Conservation (phyloP, 2,888 invertebrate genomes). For the Cheilosia scutellata region DNA sequence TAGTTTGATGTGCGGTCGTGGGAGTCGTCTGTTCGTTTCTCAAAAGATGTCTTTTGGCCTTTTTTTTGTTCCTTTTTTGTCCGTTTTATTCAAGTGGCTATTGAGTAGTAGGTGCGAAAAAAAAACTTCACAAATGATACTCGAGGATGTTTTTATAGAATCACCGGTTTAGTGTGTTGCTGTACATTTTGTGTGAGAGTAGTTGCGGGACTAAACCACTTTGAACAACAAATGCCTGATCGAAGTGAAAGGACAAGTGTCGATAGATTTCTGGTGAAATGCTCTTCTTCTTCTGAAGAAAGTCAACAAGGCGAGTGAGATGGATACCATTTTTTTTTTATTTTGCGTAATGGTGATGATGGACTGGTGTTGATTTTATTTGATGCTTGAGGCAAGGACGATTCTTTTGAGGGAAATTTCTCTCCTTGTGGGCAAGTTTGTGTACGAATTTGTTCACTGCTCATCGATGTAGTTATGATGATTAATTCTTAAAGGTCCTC, state of each 20-base stretch:
- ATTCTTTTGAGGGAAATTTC: no score
- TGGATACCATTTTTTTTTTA: not conserved
- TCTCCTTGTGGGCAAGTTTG: no score
- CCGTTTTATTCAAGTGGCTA: conserved; percentile 72
- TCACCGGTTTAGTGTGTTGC: conserved; percentile 26
- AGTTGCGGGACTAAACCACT: conserved; percentile 38
- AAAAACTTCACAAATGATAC: conserved; percentile 45
- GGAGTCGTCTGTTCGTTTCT: conserved; percentile 5
- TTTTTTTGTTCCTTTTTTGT: conserved; percentile 14
- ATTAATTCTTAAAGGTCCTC: no score
- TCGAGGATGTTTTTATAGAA: conserved; percentile 71
- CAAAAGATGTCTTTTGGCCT: conserved; percentile 12
- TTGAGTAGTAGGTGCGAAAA: conserved; percentile 70
- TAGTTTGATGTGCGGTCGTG: conserved; percentile 6
- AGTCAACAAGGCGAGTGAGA: conserved; percentile 29
- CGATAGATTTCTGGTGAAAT: conserved; percentile 39
- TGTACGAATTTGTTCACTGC: no score
- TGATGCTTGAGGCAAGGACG: no score
- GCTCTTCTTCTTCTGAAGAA: conserved; percentile 18
- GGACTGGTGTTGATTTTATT: not conserved
- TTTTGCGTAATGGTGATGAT: conserved; percentile 46
- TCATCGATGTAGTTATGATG: no score
- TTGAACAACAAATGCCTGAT: conserved; percentile 24
- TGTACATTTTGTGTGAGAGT: conserved; percentile 61
- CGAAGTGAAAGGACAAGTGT: conserved; percentile 44